These are phyloP conservation scores for Ia io DNA, from an alignment of 2,113 vertebrate species.

Conservation along the genomic window DNA sequence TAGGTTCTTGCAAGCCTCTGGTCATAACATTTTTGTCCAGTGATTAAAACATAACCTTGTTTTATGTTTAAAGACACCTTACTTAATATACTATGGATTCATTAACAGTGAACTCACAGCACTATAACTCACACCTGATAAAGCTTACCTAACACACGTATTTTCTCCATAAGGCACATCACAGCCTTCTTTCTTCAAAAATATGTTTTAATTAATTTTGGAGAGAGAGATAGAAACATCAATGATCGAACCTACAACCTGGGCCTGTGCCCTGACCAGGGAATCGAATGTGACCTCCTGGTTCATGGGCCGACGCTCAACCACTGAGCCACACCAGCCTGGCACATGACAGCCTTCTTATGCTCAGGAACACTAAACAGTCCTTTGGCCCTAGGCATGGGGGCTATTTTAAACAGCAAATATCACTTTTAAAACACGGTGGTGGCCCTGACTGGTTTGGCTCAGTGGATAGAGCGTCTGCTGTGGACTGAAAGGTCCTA, in stretches of 20 bases:
- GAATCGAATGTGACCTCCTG: too few species aligned
- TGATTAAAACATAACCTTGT: neutral
- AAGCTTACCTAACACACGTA: rapidly evolving
- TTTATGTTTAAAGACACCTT: neutral
- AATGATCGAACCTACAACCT: too few species aligned
- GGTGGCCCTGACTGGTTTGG: too few species aligned
- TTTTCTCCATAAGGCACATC: neutral
- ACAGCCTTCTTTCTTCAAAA: too few species aligned
- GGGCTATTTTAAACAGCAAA: neutral
- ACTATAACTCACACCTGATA: neutral
- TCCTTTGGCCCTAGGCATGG: neutral
- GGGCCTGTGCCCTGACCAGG: too few species aligned
- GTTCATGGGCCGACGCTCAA: too few species aligned
- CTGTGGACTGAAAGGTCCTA: too few species aligned
- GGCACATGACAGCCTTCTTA: too few species aligned
- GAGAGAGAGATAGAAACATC: too few species aligned
- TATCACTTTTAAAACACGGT: neutral
- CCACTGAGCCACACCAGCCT: too few species aligned
- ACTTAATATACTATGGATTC: neutral
- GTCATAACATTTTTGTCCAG: neutral
- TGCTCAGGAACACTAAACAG: neutral
- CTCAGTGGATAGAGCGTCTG: too few species aligned
- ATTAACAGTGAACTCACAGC: neutral
- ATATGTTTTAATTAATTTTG: too few species aligned
- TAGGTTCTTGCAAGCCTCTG: neutral